Base-by-base conservation (phyloP, 2,797 vertebrate species). In the Scyliorhinus canicula region DNA sequence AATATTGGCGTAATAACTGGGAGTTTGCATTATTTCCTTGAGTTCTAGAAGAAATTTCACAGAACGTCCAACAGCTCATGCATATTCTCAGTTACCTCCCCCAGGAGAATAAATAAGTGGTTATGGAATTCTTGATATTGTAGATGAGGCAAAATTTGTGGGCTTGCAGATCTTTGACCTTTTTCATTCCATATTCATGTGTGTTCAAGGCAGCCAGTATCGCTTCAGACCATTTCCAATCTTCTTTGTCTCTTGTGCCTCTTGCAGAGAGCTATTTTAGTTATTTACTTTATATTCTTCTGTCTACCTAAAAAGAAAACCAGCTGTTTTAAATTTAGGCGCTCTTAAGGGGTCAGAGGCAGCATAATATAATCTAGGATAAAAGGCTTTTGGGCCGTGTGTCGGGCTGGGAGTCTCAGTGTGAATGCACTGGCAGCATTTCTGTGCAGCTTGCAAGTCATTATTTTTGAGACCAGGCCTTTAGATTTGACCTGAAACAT, bases 251-350 rank as follows among this genome's bases (percentile, higher is more conserved):
- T 91, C 88, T 63, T 44, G 88, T 65, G 88, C 40, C 21, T 91
- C 57, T 65, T 63, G 24, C 21, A 91, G 40, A 91, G n/a, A 91
- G 21, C 86, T 65, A 28, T 91, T 91, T 91, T 91, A 91, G 57
- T 91, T 91, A 65, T 65, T 65, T 63, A 65, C 60, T 40, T 91
- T 91, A 44, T 65, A 91, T 63, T 63, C 57, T 63, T 91, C 57
- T 88, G 52, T 63, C 88, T 60, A 63, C n/a, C 88, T 60, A 91
- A 63, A n/a, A 63, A 91, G 60, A 91, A 65, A n/a, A 91, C 11
- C 88, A 91, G 88, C 88, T 91, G 88, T 91, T 91, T 91, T 44
- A 91, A 91, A 91, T 91, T 91, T 91, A 8, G 35, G n/a, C 88
- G 44, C 88, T 91, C 19, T 91, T 91, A 35, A 91, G 60, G 40